Percentiles rank a stretch among this genome's conserved stretches.
These are phyloP conservation scores for Drosophila sproati DNA, from an alignment of 1,140 invertebrate species.

Conservation along the genomic window DNA sequence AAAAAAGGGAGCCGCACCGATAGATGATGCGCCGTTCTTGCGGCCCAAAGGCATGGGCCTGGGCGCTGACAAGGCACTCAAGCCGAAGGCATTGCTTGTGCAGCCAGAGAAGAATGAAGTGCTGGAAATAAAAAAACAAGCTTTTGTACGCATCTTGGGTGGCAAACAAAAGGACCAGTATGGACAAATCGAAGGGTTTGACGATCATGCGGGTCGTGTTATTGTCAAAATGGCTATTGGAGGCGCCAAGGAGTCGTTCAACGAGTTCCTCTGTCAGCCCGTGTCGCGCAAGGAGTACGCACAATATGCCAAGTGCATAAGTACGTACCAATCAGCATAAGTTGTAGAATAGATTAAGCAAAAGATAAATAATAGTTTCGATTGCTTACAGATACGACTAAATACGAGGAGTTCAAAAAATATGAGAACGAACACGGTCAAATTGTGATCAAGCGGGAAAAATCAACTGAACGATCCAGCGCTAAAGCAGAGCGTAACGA, in stretches of 20 bases:
- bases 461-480: conserved; percentile 15
- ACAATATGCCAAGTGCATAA: conserved; percentile 92
- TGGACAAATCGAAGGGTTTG: conserved; percentile 93
- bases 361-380: conserved; percentile 3
- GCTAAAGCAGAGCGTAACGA: conserved; percentile 20
- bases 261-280: conserved; percentile 91
- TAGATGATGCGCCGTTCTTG: conserved; percentile 85
- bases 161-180: conserved; percentile 92
- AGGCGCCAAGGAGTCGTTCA: conserved; percentile 89
- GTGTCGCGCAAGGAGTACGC: conserved; percentile 92
- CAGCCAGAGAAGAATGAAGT: conserved; percentile 86
- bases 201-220: conserved; percentile 93
- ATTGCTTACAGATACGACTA: conserved; percentile 87
- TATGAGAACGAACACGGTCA: conserved; percentile 85
- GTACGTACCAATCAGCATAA: conserved; percentile 85
- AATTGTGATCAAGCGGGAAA: conserved; percentile 68
- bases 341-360: neutral
- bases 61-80: conserved; percentile 91
- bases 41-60: conserved; percentile 96
- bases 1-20: conserved; percentile 88
- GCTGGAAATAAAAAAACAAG: conserved; percentile 88
- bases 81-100: conserved; percentile 80
- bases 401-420: conserved; percentile 89
- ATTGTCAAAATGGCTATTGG: conserved; percentile 92
- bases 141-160: conserved; percentile 89